phyloP scores from a whole-genome alignment of 2,888 invertebrate species.

The Lapara coniferarum region DNA sequence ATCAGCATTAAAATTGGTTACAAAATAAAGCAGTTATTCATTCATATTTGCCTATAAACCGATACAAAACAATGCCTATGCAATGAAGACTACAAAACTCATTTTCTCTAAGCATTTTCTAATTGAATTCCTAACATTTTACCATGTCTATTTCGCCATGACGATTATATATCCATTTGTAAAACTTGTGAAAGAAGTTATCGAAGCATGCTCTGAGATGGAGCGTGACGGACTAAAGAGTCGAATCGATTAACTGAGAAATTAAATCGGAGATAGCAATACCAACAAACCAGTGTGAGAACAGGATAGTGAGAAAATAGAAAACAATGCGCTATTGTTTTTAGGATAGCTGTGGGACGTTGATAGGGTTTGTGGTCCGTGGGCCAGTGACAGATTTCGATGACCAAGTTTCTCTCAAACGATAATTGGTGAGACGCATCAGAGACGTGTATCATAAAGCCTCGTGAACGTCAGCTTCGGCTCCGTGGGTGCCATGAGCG shows the following conservation, averaged over 20 bases:
- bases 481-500: too few relatives aligned
- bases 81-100: too few relatives aligned
- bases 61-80: too few relatives aligned
- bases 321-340: conserved; percentile 15
- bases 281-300: neutral
- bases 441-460: too few relatives aligned
- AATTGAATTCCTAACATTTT: neutral
- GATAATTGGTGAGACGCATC: too few relatives aligned
- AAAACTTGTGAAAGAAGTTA: conserved; percentile 15
- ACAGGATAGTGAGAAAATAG: neutral
- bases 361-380: neutral
- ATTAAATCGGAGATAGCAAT: conserved; percentile 14
- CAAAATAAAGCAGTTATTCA: too few relatives aligned
- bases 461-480: too few relatives aligned
- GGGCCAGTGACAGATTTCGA: too few relatives aligned
- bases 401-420: too few relatives aligned
- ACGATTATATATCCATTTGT: neutral
- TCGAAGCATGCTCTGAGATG: conserved; percentile 3
- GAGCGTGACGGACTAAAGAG: neutral
- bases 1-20: too few relatives aligned
- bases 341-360: neutral
- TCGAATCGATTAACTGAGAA: conserved; percentile 23
- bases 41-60: too few relatives aligned
- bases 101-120: too few relatives aligned
- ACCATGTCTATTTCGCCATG: neutral